Base-by-base conservation (phyloP, 2,888 invertebrate species). In the Nomada flava region DNA sequence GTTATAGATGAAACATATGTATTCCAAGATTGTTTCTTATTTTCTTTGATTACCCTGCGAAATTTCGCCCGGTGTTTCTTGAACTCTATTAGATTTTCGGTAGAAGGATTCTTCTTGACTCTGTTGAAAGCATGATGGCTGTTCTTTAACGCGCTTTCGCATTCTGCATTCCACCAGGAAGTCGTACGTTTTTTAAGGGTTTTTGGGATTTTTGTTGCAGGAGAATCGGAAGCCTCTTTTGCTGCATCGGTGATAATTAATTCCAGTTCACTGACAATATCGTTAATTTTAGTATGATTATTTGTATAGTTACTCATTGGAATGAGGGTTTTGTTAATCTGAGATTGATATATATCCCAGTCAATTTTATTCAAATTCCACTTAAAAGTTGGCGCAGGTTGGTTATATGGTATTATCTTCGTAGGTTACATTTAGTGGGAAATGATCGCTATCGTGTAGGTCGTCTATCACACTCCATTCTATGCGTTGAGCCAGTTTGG, bases 41-140 rank as follows among this genome's bases (percentile, higher is more conserved):
- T 72, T 23, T 72, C 53, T 63, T 72, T 63, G 18, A 7, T 44
- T 1, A 55, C 63, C 53, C 53, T 53, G 18, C 18, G 59, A 59
- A 53, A 53, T 23, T 18, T 63, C 0, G 29, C 72, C 5, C 72
- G 15, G 11, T n/a, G 9, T 26, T 52, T 64, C 55, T 64, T 55
- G 5, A 26, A 63, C 18, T 63, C 53, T 10, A 72, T 55, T 20
- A 55, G 0, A 5, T 44, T 72, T 55, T 23, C 55, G 4, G 0
- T 47, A 5, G 42, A 44, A 1, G 42, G 42, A 0, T 55, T 18
- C n/a, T 55, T 72, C 26, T 71, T 60, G 7, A 3, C n/a, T 62
- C 36, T 5, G 15, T 47, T 68, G 4, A 68, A 65, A 1, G 36
- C 36, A 1, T 65, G 52, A 7, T 50, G 60, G 15, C 60, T 70